Percentiles rank a stretch among this genome's conserved stretches.
Conservation (phyloP, 2,888 invertebrate species). For the Diadegma fenestrale region DNA sequence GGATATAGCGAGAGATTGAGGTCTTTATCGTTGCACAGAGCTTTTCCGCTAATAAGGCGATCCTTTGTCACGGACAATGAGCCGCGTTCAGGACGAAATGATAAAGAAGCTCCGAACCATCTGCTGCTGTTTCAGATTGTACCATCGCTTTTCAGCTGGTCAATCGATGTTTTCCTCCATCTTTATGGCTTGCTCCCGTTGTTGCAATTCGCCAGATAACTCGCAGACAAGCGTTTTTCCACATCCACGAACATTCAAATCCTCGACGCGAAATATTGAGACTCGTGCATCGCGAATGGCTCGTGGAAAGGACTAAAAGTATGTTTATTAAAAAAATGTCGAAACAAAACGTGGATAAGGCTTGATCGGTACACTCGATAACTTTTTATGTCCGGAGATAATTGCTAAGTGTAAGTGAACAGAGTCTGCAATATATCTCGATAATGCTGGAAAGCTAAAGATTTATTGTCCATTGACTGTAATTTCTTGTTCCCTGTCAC, state of each 20-base stretch:
- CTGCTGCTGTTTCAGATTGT: constrained; percentile 58
- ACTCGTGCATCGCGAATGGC: not conserved
- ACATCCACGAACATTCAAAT: not conserved
- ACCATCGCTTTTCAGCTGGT: constrained; percentile 38
- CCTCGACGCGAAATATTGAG: not conserved
- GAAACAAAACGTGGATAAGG: not conserved
- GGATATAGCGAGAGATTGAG: constrained; percentile 40
- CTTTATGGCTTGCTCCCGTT: constrained; percentile 23
- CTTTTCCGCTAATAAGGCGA: constrained; percentile 58
- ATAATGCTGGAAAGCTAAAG: not conserved
- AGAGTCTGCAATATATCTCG: constrained; percentile 8
- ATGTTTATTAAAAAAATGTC: not conserved
- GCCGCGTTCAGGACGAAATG: constrained; percentile 46
- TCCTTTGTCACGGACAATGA: constrained; percentile 60
- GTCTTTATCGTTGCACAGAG: constrained; percentile 40
- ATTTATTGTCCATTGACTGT: constrained; percentile 1
- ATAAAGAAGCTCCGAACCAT: constrained; percentile 58
- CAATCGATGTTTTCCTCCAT: constrained; percentile 38
- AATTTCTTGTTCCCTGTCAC: constrained; percentile 6
- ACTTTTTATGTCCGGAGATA: not conserved
- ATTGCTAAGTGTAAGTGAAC: not conserved
- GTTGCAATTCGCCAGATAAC: constrained; percentile 44
- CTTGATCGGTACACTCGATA: not conserved
- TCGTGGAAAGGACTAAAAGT: not conserved
- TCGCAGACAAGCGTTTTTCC: not conserved